Base-by-base conservation (phyloP, 1,140 invertebrate species). In the Drosophila baimaii region DNA sequence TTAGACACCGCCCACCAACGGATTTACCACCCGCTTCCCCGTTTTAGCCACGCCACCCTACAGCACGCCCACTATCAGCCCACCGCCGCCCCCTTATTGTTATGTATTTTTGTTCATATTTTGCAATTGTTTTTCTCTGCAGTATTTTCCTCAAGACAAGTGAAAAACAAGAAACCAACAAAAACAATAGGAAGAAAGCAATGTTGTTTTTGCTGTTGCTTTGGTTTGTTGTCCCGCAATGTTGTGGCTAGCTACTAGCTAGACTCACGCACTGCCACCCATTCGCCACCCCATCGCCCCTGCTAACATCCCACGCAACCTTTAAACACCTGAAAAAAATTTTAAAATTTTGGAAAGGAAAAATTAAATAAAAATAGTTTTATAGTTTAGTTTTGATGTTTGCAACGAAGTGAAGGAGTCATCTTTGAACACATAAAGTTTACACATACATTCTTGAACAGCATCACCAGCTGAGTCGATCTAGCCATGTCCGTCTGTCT, bases 101-200 rank as follows among this genome's bases (percentile, higher is more conserved):
- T 72, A 51, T 66, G 69, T 86, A 71, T 57, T 73, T 86, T 82
- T 82, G 75, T 64, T 82, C 81, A 84, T 85, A 85, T 88, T 88
- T 86, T 86, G 85, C 79, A 89, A 88, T 88, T 88, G 84, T 78
- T 71, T 88, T 89, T 63, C 84, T 78, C 77, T 88, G 83, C 80
- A 69, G 80, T 64, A 88, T 88, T 88, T 89, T 88, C 77, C 76
- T 70, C 61, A 88, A 86, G 82, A 86, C 82, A 76, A 75, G 72
- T 75, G 58, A 74, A 75, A 52, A 83, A 56, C 74, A 76, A 47
- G 25, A 46, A 39, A 64, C 41, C 59, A 64, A 65, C 41, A 77
- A 59, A 31, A 61, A 57, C 31, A 79, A 72, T 51, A 43, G 59
- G 71, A 58, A 62, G 62, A 59, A 39, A 51, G 29, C 33, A 27